Conservation (phyloP, 2,797 vertebrate genomes). For the Dryobates pubescens region DNA sequence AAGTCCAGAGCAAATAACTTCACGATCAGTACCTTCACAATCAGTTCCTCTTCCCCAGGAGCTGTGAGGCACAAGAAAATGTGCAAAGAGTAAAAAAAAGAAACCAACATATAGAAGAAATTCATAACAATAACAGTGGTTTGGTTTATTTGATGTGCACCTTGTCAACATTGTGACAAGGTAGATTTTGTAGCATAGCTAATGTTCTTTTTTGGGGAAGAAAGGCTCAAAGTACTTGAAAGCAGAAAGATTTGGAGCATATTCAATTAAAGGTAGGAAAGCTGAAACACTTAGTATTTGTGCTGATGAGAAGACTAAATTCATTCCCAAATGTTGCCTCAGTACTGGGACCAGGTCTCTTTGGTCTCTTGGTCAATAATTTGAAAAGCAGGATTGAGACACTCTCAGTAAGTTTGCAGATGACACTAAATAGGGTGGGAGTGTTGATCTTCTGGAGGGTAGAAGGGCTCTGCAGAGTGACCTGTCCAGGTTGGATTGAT, state of each 20-base stretch:
- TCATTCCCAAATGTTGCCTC: neutral
- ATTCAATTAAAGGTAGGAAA: conserved; percentile 4
- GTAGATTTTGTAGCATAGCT: neutral
- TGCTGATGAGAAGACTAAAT: neutral
- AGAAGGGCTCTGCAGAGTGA: too few relatives aligned
- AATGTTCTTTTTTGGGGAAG: neutral
- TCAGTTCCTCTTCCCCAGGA: neutral
- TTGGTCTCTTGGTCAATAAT: neutral
- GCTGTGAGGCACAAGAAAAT: neutral
- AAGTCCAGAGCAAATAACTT: neutral
- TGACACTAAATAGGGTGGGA: too few relatives aligned
- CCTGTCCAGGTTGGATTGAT: too few relatives aligned
- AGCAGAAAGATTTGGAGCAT: neutral
- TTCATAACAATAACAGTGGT: neutral
- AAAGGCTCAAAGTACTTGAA: neutral
- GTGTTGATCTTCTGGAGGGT: too few relatives aligned
- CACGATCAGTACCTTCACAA: neutral
- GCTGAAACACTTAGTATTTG: neutral
- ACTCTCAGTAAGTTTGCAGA: too few relatives aligned
- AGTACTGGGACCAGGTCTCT: neutral
- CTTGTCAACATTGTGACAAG: neutral
- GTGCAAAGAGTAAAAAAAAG: conserved; percentile 16
- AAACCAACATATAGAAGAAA: neutral
- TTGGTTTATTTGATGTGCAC: neutral
- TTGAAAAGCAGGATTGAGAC: too few relatives aligned